Percentiles rank a stretch among this genome's conserved stretches.
phyloP scores from a whole-genome alignment of 2,113 vertebrate species.

The Monarcha castaneiventris region DNA sequence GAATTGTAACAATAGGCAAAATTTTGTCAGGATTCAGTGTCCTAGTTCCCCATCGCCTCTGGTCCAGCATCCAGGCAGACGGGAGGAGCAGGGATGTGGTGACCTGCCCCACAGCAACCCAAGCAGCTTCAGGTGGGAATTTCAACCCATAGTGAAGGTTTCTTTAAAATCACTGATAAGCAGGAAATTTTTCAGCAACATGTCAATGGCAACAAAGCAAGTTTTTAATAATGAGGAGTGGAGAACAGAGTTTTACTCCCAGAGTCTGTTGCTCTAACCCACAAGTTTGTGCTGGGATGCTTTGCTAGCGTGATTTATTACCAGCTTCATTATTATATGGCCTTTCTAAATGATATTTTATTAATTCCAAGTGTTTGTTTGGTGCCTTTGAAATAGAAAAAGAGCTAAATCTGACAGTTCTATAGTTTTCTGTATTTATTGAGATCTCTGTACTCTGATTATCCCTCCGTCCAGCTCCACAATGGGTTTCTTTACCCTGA shows the following conservation, averaged over 20 bases:
- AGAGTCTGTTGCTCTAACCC: background rate
- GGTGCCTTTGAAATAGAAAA: background rate
- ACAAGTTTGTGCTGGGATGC: background rate
- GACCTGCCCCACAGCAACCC: background rate
- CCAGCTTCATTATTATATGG: background rate
- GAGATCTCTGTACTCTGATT: background rate
- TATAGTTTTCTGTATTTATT: background rate
- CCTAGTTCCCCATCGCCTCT: background rate
- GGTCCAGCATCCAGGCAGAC: background rate
- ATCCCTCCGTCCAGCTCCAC: background rate
- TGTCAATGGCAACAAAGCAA: background rate
- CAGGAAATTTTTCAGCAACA: background rate
- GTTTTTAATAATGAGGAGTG: background rate
- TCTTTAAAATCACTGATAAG: background rate
- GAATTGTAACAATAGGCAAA: background rate
- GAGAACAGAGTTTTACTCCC: background rate
- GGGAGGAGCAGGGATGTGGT: background rate
- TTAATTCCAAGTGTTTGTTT: background rate
- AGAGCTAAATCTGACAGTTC: constrained; percentile 2
- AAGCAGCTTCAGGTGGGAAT: background rate
- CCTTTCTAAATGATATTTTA: constrained; percentile 22
- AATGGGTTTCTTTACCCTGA: background rate
- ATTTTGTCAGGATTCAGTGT: background rate
- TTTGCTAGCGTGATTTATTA: background rate
- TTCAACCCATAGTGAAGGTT: background rate